Conservation (phyloP, 1,140 invertebrate genomes). For the Zaprionus africanus region DNA sequence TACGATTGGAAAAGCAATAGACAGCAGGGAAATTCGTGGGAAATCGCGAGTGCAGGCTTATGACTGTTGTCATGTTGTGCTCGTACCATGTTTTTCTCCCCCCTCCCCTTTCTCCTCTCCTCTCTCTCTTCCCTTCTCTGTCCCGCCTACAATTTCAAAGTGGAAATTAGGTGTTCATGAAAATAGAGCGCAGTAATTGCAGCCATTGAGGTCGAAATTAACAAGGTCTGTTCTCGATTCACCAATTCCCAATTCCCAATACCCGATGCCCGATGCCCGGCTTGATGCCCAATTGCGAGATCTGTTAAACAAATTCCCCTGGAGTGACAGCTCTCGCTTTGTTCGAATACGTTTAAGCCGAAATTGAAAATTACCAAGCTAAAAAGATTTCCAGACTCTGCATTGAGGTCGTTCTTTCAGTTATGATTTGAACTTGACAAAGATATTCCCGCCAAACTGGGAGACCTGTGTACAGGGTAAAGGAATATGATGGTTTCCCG, state of each 20-base stretch:
- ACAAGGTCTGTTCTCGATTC: not conserved
- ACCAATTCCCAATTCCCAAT: not conserved
- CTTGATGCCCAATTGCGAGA: not conserved
- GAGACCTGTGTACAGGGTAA: no score
- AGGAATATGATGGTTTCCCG: not conserved
- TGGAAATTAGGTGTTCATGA: conserved; percentile 43
- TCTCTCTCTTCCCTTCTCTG: not conserved
- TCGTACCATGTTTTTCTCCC: not conserved
- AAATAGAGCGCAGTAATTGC: conserved; percentile 31
- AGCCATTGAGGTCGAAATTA: conserved; percentile 7
- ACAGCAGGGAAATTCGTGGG: conserved; percentile 6
- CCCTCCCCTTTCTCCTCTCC: not conserved
- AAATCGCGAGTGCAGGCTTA: conserved; percentile 43
- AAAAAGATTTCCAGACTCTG: not conserved
- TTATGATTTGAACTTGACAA: not conserved
- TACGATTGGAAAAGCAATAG: conserved; percentile 50
- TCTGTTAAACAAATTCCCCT: not conserved
- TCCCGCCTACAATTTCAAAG: conserved; percentile 9
- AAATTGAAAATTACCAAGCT: not conserved
- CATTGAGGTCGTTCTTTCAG: not conserved
- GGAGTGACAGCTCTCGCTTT: not conserved
- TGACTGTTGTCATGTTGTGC: conserved; percentile 53
- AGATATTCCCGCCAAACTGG: not conserved
- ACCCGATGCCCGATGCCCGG: not conserved
- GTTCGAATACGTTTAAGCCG: not conserved